These are phyloP conservation scores for Zeugodacus cucurbitae DNA, from an alignment of 1,140 invertebrate genomes.

Conservation along the genomic window DNA sequence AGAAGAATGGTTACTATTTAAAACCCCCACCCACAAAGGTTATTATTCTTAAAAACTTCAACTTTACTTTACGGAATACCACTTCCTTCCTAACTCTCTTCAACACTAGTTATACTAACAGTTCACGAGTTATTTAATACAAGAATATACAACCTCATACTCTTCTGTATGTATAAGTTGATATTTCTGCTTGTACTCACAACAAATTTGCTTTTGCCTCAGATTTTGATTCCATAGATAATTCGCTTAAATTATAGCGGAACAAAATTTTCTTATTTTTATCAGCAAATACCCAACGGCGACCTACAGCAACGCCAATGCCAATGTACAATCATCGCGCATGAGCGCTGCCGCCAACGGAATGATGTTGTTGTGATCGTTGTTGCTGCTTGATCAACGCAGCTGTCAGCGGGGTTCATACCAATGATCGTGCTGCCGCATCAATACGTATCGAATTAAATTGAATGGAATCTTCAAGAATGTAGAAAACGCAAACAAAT, in stretches of 20 bases:
- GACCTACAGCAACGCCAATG: slow-evolving; percentile 39
- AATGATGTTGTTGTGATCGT: too few species aligned
- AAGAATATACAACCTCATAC: too few species aligned
- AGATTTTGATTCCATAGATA: slow-evolving; percentile 64
- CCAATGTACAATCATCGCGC: neutral
- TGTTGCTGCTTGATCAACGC: neutral
- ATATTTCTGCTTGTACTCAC: neutral
- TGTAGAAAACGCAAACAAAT: neutral
- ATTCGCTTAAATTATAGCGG: slow-evolving; percentile 65
- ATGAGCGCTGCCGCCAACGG: neutral
- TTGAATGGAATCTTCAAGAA: neutral
- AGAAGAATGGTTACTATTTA: too few species aligned
- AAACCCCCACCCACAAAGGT: too few species aligned
- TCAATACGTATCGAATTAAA: slow-evolving; percentile 8
- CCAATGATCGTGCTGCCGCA: neutral
- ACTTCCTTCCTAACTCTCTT: neutral
- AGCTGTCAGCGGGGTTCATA: neutral
- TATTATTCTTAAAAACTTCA: too few species aligned
- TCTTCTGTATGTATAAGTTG: neutral
- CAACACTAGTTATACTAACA: neutral
- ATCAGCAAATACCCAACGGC: slow-evolving; percentile 58
- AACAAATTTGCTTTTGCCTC: slow-evolving; percentile 39
- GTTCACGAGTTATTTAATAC: too few species aligned
- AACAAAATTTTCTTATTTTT: slow-evolving; percentile 31
- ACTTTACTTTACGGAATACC: too few species aligned